Conservation (phyloP, 1,140 invertebrate genomes). For the Nixonia krombeini region DNA sequence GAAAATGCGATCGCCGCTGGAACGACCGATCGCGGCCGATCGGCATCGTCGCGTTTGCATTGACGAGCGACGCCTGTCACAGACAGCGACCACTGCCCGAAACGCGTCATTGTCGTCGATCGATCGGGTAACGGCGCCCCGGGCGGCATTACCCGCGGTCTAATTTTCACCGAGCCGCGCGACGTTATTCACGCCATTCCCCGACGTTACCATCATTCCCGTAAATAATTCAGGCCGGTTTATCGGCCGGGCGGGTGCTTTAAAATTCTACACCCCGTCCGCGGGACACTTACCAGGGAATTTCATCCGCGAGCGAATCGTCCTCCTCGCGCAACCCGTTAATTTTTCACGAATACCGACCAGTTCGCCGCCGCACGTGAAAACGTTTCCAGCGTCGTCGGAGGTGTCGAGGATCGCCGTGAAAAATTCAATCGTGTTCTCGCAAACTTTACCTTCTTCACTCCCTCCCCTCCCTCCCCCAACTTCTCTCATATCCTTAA, state of each 20-base stretch:
- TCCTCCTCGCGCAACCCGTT: neutral
- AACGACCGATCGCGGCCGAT: too few relatives aligned
- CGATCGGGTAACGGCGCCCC: too few relatives aligned
- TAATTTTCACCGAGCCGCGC: neutral
- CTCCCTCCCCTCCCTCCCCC: too few relatives aligned
- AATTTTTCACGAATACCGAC: constrained; percentile 2
- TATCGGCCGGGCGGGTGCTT: constrained; percentile 2
- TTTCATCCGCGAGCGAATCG: neutral
- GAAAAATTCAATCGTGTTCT: neutral
- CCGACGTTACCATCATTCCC: too few relatives aligned
- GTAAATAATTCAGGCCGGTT: neutral
- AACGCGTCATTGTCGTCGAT: too few relatives aligned
- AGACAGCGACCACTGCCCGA: too few relatives aligned
- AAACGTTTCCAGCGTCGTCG: neutral
- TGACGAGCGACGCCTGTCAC: too few relatives aligned
- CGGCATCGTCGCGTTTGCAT: too few relatives aligned
- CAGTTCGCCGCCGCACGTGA: neutral
- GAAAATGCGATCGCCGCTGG: too few relatives aligned
- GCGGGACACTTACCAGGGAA: neutral
- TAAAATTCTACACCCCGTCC: constrained; percentile 23
- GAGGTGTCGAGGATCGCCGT: constrained; percentile 1
- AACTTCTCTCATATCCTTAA: too few relatives aligned
- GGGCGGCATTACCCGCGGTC: too few relatives aligned
- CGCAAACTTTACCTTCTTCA: neutral
- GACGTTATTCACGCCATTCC: too few relatives aligned